These are phyloP conservation scores for Drosophila ogumai DNA, from an alignment of 1,140 invertebrate genomes.

Conservation along the genomic window DNA sequence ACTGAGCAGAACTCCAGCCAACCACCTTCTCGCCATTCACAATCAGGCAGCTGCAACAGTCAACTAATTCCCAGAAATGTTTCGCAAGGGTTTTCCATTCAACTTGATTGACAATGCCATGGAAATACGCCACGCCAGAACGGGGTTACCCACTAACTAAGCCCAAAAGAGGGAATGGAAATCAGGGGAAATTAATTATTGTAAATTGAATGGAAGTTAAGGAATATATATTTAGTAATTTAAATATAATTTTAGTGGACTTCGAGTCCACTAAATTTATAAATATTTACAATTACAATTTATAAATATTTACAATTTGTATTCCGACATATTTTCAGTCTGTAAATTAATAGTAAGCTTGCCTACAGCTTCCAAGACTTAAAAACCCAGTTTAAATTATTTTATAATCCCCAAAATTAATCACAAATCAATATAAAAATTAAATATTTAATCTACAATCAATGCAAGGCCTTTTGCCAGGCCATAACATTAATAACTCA, in stretches of 20 bases:
- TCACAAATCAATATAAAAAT: not conserved
- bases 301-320: not conserved
- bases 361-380: not conserved
- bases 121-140: not conserved
- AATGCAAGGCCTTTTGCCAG: slow-evolving; percentile 2
- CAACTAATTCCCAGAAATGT: slow-evolving; percentile 40
- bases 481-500: slow-evolving; percentile 43
- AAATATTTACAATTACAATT: not conserved
- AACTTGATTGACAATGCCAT: slow-evolving; percentile 27
- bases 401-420: not conserved
- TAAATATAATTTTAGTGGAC: not conserved
- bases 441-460: not conserved
- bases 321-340: too few species aligned
- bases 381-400: not conserved
- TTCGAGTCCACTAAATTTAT: not conserved
- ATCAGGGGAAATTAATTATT: not conserved
- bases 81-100: slow-evolving; percentile 12
- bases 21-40: slow-evolving; percentile 1
- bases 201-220: not conserved
- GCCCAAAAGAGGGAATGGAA: not conserved
- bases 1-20: slow-evolving; percentile 13
- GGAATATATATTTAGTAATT: not conserved
- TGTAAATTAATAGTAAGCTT: too few species aligned
- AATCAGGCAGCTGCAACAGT: slow-evolving; percentile 28
- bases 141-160: not conserved